A percentile compares a stretch with the other conserved stretches of the same genome.
These are phyloP conservation scores for Dynastes grantii DNA, from an alignment of 2,888 invertebrate species.

Conservation along the genomic window DNA sequence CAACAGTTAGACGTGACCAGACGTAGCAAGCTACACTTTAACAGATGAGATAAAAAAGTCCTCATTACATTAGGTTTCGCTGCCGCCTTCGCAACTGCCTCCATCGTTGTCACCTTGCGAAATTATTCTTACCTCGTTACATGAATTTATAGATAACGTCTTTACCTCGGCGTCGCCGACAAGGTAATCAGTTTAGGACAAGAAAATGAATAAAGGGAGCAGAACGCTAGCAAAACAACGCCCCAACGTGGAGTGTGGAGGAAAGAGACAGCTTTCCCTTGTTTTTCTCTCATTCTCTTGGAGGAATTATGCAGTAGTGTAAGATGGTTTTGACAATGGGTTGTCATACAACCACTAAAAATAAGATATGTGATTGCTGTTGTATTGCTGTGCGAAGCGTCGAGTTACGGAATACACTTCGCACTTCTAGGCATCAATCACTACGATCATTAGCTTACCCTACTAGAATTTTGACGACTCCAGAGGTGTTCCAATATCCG, in stretches of 20 bases:
- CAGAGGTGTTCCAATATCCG: background rate
- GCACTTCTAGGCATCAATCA: too few relatives aligned
- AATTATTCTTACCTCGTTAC: slow-evolving; percentile 52
- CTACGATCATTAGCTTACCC: too few relatives aligned
- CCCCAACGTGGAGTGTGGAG: slow-evolving; percentile 61
- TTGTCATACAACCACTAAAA: too few relatives aligned
- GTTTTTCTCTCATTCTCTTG: background rate
- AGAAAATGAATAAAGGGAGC: slow-evolving; percentile 64
- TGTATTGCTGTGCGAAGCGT: too few relatives aligned
- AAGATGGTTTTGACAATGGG: too few relatives aligned
- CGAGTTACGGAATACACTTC: too few relatives aligned
- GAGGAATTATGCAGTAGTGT: too few relatives aligned
- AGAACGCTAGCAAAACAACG: slow-evolving; percentile 51
- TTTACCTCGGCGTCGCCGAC: slow-evolving; percentile 60
- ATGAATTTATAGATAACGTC: slow-evolving; percentile 57
- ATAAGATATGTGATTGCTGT: too few relatives aligned
- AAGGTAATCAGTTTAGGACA: slow-evolving; percentile 64
- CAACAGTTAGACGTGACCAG: slow-evolving; percentile 11
- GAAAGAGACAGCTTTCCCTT: slow-evolving; percentile 52
- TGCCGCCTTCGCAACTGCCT: slow-evolving; percentile 13
- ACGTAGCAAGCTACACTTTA: slow-evolving; percentile 5
- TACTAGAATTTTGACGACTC: too few relatives aligned
- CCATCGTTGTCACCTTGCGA: slow-evolving; percentile 46
- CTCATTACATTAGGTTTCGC: slow-evolving; percentile 41
- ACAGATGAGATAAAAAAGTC: slow-evolving; percentile 39